These are phyloP conservation scores for Sarcophilus harrisii DNA, from an alignment of 2,797 vertebrate species.

Conservation along the genomic window DNA sequence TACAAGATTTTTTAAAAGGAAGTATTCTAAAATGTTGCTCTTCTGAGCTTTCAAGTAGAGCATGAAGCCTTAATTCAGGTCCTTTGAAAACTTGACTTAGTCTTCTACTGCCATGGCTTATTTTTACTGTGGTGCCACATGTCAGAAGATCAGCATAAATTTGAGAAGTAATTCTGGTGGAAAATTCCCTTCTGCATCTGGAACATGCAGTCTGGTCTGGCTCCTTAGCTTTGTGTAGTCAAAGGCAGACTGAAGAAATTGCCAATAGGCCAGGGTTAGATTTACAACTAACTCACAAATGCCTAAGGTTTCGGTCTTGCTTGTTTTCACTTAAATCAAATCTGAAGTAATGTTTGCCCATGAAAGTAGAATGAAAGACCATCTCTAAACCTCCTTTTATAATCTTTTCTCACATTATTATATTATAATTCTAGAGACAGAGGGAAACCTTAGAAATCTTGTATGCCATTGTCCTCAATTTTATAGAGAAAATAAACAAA, in stretches of 20 bases:
- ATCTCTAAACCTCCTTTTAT: neutral
- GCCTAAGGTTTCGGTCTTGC: neutral
- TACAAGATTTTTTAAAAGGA: neutral
- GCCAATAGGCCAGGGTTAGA: neutral
- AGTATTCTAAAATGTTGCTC: neutral
- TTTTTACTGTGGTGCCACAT: neutral
- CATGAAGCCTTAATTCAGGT: neutral
- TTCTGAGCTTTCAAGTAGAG: neutral
- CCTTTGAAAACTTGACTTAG: neutral
- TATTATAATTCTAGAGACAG: neutral
- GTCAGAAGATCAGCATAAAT: neutral
- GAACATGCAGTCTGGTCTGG: neutral
- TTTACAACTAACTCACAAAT: neutral
- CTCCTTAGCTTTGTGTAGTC: neutral
- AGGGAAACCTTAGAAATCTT: neutral
- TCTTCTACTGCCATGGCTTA: neutral
- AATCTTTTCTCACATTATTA: neutral
- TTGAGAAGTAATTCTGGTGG: neutral
- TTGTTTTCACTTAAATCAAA: neutral
- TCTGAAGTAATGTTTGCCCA: neutral
- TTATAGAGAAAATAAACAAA: neutral
- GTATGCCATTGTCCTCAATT: neutral
- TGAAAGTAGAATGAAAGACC: neutral
- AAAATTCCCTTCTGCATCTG: neutral
- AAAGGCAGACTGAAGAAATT: neutral